These are phyloP conservation scores for Troides oblongomaculatus DNA, from an alignment of 2,888 invertebrate genomes.

Conservation along the genomic window DNA sequence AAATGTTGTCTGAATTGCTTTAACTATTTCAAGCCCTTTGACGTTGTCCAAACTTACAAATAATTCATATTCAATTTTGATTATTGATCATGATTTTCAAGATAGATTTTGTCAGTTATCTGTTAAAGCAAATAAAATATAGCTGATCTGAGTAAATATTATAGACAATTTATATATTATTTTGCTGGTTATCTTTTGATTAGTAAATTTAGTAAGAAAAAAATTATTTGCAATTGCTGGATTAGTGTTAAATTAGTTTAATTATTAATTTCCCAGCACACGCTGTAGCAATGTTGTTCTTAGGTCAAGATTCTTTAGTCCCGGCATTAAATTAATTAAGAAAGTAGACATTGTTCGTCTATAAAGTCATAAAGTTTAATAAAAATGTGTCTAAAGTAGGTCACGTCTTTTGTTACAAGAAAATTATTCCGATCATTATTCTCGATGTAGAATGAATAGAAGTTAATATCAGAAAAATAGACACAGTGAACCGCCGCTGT, in stretches of 20 bases:
- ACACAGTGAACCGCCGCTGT: no score
- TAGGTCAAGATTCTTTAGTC: slow-evolving; percentile 1
- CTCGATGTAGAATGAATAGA: no score
- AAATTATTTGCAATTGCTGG: background rate
- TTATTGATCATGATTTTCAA: background rate
- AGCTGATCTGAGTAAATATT: background rate
- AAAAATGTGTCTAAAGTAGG: background rate
- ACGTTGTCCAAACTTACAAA: background rate
- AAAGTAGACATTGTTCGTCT: slow-evolving; percentile 4
- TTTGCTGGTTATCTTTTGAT: background rate
- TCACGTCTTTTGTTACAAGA: background rate
- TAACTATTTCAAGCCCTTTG: background rate
- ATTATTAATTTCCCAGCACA: background rate
- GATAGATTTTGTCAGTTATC: background rate
- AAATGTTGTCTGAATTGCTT: background rate
- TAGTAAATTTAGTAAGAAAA: background rate
- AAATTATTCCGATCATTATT: no score
- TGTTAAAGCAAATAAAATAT: background rate
- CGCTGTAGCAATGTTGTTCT: slow-evolving; percentile 9
- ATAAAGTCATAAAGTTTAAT: slow-evolving; percentile 2
- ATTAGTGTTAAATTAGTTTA: slow-evolving; percentile 3
- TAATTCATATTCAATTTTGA: background rate
- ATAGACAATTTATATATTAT: background rate
- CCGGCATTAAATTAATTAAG: slow-evolving; percentile 20
- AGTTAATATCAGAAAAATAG: no score